Conservation (phyloP, 2,888 invertebrate species). For the Invenusta paracnida region DNA sequence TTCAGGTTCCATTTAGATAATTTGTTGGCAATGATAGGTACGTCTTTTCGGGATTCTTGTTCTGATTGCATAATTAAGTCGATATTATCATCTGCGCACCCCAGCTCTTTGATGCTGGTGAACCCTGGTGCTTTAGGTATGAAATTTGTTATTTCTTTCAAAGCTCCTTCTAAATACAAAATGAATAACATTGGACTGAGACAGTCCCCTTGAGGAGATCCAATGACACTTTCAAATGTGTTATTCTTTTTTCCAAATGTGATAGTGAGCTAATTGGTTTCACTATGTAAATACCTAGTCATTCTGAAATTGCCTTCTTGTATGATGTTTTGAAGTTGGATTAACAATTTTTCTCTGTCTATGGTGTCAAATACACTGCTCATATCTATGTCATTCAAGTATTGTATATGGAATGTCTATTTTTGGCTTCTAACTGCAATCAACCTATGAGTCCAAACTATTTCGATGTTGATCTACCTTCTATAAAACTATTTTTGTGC, state of each 20-base stretch:
- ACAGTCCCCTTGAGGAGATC: slow-evolving; percentile 17
- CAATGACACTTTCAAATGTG: neutral
- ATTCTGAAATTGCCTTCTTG: neutral
- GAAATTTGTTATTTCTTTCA: neutral
- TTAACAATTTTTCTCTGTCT: neutral
- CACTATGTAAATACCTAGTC: neutral
- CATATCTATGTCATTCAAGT: neutral
- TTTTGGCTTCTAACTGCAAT: neutral
- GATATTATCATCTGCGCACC: neutral
- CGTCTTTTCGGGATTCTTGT: neutral
- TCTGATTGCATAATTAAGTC: neutral
- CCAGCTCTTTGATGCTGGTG: neutral
- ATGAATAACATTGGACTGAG: neutral
- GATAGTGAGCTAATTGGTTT: neutral
- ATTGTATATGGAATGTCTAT: neutral
- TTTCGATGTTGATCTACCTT: neutral
- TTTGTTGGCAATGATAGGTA: slow-evolving; percentile 4
- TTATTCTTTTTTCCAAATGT: neutral
- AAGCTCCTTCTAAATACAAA: neutral
- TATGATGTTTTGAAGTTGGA: neutral
- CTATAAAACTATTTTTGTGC: neutral
- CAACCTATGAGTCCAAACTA: neutral
- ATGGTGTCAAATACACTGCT: neutral
- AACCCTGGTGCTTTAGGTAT: neutral
- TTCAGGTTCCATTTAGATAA: neutral